Evolutionary conservation across 2,113 vertebrate genomes (phyloP).

Genomic region (Crocuta crocuta): DNA sequence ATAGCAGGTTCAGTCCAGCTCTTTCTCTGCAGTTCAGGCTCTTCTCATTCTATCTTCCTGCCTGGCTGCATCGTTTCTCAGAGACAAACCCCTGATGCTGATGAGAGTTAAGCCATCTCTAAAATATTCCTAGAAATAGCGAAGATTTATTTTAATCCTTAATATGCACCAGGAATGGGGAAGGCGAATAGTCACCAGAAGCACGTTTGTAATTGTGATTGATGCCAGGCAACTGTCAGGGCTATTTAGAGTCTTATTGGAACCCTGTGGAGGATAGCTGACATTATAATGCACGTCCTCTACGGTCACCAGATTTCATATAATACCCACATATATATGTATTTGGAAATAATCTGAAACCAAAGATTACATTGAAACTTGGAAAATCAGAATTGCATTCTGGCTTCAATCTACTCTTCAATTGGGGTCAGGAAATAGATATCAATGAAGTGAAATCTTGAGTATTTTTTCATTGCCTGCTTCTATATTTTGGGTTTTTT

Average conservation of each 20-base stretch:
- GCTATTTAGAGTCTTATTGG: not conserved
- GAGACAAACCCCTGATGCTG: slow-evolving; percentile 39
- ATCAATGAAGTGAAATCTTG: not conserved
- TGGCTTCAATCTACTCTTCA: not conserved
- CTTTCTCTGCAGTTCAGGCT: not conserved
- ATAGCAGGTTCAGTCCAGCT: not conserved
- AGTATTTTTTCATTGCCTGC: not conserved
- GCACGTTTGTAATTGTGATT: slow-evolving; percentile 21
- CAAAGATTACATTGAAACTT: not conserved
- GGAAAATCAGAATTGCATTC: not conserved
- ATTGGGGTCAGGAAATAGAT: not conserved
- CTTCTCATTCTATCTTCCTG: not conserved
- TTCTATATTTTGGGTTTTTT: not conserved
- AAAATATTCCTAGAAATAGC: slow-evolving; percentile 56
- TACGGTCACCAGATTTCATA: not conserved
- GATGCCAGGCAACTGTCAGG: not conserved
- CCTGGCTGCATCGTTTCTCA: not conserved
- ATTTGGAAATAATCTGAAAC: not conserved
- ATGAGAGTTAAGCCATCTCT: slow-evolving; percentile 35
- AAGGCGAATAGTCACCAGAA: not conserved
- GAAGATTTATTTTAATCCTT: slow-evolving; percentile 48
- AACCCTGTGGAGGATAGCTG: not conserved
- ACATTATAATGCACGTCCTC: not conserved
- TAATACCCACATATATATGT: not conserved
- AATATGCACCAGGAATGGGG: not conserved